Conservation (phyloP, 2,888 invertebrate genomes). For the Cheilosia grossa region DNA sequence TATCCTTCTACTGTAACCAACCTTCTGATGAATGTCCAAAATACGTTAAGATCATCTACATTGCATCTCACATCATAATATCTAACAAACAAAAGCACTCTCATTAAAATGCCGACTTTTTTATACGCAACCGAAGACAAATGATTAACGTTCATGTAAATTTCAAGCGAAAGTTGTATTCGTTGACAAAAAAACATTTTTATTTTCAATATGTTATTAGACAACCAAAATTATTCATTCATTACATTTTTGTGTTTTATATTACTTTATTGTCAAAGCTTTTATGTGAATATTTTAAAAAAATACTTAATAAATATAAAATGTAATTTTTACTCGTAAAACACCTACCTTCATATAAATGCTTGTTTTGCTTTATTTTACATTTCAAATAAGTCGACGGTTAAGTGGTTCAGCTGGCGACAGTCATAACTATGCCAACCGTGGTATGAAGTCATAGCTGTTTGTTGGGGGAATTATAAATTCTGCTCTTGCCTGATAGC, state of each 20-base stretch:
- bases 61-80: conserved; percentile 17
- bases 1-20: conserved; percentile 13
- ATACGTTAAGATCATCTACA: conserved; percentile 53
- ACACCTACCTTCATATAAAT: neutral
- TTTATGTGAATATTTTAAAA: conserved; percentile 65
- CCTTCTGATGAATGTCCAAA: conserved; percentile 47
- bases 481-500: neutral
- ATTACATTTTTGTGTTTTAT: conserved; percentile 40
- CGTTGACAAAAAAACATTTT: conserved; percentile 13
- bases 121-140: conserved; percentile 3
- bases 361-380: neutral
- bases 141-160: conserved; percentile 37
- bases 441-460: neutral
- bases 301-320: conserved; percentile 50
- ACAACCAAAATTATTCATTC: conserved; percentile 13
- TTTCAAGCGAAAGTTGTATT: conserved; percentile 37
- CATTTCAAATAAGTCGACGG: neutral
- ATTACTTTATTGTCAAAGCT: conserved; percentile 61
- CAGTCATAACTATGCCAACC: neutral
- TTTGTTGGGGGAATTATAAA: neutral
- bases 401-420: neutral
- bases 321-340: conserved; percentile 65
- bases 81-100: conserved; percentile 13
- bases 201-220: conserved; percentile 23
- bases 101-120: conserved; percentile 27